These are phyloP conservation scores for Brachyptera putata DNA, from an alignment of 2,888 invertebrate genomes.

Conservation along the genomic window DNA sequence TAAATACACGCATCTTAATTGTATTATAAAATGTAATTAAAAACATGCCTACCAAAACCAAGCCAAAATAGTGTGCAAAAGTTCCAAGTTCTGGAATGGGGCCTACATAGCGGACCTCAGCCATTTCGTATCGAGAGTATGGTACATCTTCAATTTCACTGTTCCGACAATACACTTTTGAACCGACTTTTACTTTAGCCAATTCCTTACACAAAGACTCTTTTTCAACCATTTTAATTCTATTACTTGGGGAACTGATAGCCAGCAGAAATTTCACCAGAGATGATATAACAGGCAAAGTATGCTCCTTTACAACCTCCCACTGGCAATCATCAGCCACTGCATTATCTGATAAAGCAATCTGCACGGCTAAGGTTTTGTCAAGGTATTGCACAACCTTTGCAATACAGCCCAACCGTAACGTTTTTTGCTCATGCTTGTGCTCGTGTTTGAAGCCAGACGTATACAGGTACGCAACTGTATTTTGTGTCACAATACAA, in stretches of 20 bases:
- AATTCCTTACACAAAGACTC: constrained; percentile 34
- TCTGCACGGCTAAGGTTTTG: too few relatives aligned
- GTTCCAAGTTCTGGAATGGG: constrained; percentile 35
- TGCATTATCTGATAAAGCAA: too few relatives aligned
- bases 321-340: too few relatives aligned
- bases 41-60: constrained; percentile 39
- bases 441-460: too few relatives aligned
- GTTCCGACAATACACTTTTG: constrained; percentile 32
- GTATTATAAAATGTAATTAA: constrained; percentile 25
- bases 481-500: too few relatives aligned
- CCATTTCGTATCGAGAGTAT: constrained; percentile 28
- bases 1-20: background rate
- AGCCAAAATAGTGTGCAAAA: constrained; percentile 37
- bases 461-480: too few relatives aligned
- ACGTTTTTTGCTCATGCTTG: too few relatives aligned
- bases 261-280: too few relatives aligned
- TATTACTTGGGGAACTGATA: background rate
- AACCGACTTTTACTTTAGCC: constrained; percentile 33
- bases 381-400: too few relatives aligned
- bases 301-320: too few relatives aligned
- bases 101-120: constrained; percentile 37
- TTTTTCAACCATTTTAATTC: constrained; percentile 27
- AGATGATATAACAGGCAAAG: too few relatives aligned
- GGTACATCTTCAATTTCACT: constrained; percentile 22
- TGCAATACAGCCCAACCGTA: too few relatives aligned